These are phyloP conservation scores for Albula glossodonta DNA, from an alignment of 2,113 vertebrate genomes.

Conservation along the genomic window DNA sequence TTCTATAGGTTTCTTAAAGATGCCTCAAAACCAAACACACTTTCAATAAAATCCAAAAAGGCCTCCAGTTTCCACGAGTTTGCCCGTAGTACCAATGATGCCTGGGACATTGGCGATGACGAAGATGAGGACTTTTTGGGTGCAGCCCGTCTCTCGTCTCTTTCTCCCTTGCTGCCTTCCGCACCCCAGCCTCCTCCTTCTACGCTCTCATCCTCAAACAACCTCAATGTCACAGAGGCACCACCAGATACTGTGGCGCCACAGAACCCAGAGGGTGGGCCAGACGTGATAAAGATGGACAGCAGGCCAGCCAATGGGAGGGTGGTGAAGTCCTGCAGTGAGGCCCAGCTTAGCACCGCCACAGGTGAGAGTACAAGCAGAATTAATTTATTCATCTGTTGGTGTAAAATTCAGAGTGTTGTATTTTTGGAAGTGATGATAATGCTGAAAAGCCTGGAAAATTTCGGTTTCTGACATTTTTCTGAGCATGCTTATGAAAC, in stretches of 20 bases:
- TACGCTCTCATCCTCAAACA: conserved; percentile 62
- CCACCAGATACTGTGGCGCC: conserved; percentile 64
- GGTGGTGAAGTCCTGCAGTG: conserved; percentile 84
- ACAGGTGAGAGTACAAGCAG: conserved; percentile 70
- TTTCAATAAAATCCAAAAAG: conserved; percentile 84
- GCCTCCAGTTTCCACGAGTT: conserved; percentile 92
- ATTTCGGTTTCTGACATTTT: no score
- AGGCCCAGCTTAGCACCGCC: conserved; percentile 78
- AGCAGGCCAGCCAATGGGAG: conserved; percentile 69
- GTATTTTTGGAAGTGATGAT: no score
- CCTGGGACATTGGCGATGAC: conserved; percentile 92
- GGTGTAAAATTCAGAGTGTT: not conserved
- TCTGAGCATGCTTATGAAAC: not conserved
- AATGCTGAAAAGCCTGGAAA: no score
- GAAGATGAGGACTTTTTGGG: conserved; percentile 75
- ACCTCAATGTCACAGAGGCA: conserved; percentile 69
- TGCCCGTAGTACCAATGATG: conserved; percentile 90
- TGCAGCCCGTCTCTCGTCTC: conserved; percentile 27
- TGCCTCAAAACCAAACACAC: conserved; percentile 73
- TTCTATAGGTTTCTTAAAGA: conserved; percentile 82
- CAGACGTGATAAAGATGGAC: conserved; percentile 59
- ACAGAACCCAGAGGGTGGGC: conserved; percentile 64
- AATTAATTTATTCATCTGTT: not conserved
- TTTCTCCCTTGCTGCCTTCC: conserved; percentile 54
- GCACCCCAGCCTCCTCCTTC: conserved; percentile 61